Evolutionary conservation across 2,888 invertebrate species (phyloP), one percentile per base, ranked within the genome.

Genomic region (Drosophila cyrtoloma): DNA sequence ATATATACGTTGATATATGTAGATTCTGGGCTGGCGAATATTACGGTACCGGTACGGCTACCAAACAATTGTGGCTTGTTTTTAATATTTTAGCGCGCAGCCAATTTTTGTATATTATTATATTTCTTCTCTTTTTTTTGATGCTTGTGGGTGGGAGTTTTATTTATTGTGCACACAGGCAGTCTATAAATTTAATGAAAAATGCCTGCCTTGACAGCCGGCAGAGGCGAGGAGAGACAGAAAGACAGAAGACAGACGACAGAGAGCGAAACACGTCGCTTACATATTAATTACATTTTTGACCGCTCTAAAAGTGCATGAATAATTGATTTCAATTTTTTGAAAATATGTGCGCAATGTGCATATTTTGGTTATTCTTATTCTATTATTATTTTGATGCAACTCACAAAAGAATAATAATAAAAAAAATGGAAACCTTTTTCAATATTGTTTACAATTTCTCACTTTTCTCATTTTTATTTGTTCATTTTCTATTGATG

Each of bases 261-360:
- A 10, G 51, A 19, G 33, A 51, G 56, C 44, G 39, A 32, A 37
- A 55, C 47, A 50, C 51, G 64, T 50, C 74, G 66, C 73, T 75
- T 71, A 80, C 75, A 85, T 80, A 85, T 83, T 85, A 83, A 85
- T 85, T 83, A 83, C 83, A 80, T 82, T 82, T 83, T 80, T 83
- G 83, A 75, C 83, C 76, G 81, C 73, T 80, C 85, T 74, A 85
- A 83, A 84, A 84, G 66, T 68, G 71, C 61, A 75, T 83, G 63
- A 85, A 85, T 85, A 82, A 83, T 82, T 82, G 85, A 83, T 78
- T 75, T 78, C 62, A 67, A 82, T 82, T 77, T 81, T 73, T 67
- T 55, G 53, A 28, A 33, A 56, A 71, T 76, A 53, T 64, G 51
- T 63, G 60, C 73, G 51, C 60, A 61, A 66, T 68, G 50, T 65